phyloP scores from a whole-genome alignment of 1,140 invertebrate species.

The Onthophagus taurus region DNA sequence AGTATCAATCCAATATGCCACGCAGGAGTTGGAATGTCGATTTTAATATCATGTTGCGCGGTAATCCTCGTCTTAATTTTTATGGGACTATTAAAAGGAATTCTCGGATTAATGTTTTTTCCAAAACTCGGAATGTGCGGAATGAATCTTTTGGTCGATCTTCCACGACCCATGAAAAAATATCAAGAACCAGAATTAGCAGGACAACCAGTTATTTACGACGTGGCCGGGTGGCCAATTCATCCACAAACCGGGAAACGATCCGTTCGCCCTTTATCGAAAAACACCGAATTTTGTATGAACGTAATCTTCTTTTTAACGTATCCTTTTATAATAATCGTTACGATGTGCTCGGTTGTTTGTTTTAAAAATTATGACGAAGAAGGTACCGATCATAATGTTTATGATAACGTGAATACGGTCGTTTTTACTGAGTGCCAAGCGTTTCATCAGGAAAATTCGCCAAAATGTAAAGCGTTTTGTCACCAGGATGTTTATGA shows the following conservation, averaged over 20 bases:
- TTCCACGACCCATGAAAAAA: constrained; percentile 18
- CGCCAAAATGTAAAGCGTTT: constrained; percentile 1
- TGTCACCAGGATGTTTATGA: constrained; percentile 20
- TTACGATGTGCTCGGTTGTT: constrained; percentile 8
- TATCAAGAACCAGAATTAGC: constrained; percentile 19
- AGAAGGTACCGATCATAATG: constrained; percentile 3
- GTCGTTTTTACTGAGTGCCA: constrained; percentile 8
- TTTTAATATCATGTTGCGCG: background rate
- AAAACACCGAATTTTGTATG: constrained; percentile 21
- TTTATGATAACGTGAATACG: constrained; percentile 10
- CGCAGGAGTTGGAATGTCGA: constrained; percentile 1
- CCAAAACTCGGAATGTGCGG: constrained; percentile 12
- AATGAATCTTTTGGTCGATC: constrained; percentile 15
- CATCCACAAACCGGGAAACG: constrained; percentile 15
- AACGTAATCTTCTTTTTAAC: constrained; percentile 22
- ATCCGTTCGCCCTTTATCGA: constrained; percentile 8
- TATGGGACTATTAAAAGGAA: constrained; percentile 21
- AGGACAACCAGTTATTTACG: constrained; percentile 10
- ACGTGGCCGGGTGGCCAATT: constrained; percentile 12
- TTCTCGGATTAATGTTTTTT: constrained; percentile 18
- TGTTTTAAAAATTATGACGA: constrained; percentile 14
- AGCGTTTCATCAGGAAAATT: no score
- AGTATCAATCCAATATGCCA: no score
- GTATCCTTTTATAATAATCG: constrained; percentile 18
- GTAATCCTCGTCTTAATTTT: constrained; percentile 1